Base-by-base conservation (phyloP, 2,113 vertebrate species). In the Rhinichthys klamathensis region DNA sequence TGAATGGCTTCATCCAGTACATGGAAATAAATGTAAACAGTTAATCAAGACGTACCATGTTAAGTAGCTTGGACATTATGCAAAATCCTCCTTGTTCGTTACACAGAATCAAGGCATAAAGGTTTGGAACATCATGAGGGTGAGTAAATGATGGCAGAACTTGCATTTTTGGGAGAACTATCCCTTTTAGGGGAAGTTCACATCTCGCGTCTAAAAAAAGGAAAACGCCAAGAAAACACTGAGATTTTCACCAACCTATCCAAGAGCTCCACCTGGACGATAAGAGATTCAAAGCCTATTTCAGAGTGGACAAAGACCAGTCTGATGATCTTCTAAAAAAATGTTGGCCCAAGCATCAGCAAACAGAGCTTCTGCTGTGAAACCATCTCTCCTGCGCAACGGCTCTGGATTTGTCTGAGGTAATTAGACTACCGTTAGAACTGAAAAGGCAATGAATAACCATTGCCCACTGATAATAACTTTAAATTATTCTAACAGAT, bases 321-420 rank as follows among this genome's bases (percentile, higher is more conserved):
- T n/a, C n/a, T n/a, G n/a, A n/a, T n/a, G 35, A 70, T 70, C 13
- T 70, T 70, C 35, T 70, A 72, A 72, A 35, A 30, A 44, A 72
- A 12, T n/a, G 67, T 70, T 70, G 67, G 30, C 35, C 67, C 35
- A 70, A 70, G 16, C 35, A 38, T 70, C 67, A 23, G 35, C 3
- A 70, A 70, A 70, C 8, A 41, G 32, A 70, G 35, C 35, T 70
- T 41, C 67, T 41, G 65, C 27, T 2, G 0, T 69, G 65, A 69
- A 69, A 69, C 30, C 15, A 69, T 35, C 30, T 69, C 16, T 21
- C 30, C 30, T 18, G 58, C 25, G 1, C 67, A 35, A 70, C 67
- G 1, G 32, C 67, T 70, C 67, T 70, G 35, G 32, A 70, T 41
- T 38, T 70, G 67, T 70, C 67, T 70, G 35, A 41, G 67, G 67